Evolutionary conservation across 2,113 vertebrate genomes (phyloP).

Genomic region (Ctenomys sociabilis): DNA sequence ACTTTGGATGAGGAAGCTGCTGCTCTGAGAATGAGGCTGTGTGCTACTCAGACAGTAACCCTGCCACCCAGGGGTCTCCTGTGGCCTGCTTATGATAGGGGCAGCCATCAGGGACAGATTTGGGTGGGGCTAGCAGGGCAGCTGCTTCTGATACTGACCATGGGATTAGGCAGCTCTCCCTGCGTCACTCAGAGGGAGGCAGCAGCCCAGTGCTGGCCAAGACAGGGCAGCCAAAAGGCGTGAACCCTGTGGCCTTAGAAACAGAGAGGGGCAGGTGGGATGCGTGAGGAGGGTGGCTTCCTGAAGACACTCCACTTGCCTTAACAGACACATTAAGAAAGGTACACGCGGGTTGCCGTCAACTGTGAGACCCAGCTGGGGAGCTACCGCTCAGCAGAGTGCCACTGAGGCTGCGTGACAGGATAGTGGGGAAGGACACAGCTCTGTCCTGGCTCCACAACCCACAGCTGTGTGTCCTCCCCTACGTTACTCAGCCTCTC

Average conservation of each 20-base stretch:
- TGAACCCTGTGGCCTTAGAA: rapidly evolving
- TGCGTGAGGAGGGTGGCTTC: not conserved
- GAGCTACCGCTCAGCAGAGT: rapidly evolving
- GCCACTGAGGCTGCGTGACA: rapidly evolving
- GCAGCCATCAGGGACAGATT: not conserved
- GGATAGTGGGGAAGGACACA: rapidly evolving
- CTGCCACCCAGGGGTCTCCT: not conserved
- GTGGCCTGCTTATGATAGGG: not conserved
- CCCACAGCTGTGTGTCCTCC: not conserved
- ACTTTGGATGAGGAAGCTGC: not conserved
- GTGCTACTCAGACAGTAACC: not conserved
- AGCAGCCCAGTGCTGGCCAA: rapidly evolving
- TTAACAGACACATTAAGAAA: not conserved
- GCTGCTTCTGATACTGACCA: rapidly evolving
- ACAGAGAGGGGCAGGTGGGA: not conserved
- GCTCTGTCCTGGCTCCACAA: rapidly evolving
- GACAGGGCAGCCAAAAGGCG: rapidly evolving
- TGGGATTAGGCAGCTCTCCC: not conserved
- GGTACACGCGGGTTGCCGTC: not conserved
- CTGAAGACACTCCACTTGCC: not conserved
- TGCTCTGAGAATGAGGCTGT: slow-evolving; percentile 34
- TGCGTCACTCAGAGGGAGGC: not conserved
- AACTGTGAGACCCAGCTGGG: not conserved
- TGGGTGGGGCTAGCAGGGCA: rapidly evolving
- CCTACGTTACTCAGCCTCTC: not conserved